Evolutionary conservation across 2,113 vertebrate genomes (phyloP).

Genomic region (Cavia porcellus): DNA sequence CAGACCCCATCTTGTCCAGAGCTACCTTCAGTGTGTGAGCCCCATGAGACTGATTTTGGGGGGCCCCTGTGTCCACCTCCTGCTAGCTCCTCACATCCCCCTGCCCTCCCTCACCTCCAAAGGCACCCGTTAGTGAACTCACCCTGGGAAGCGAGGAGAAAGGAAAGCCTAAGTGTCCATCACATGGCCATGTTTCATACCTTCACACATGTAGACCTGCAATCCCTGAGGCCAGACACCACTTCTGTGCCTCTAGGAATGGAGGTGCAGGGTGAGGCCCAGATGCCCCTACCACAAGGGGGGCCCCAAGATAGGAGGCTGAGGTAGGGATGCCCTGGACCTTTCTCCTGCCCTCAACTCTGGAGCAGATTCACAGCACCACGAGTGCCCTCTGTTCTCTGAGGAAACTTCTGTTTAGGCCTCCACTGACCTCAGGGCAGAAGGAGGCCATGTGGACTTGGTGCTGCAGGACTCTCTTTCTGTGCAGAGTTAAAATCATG

Average conservation of each 20-base stretch:
- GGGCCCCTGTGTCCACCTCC: neutral
- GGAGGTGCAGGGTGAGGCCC: neutral
- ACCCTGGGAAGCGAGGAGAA: neutral
- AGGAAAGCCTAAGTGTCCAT: fast-evolving
- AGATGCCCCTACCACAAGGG: neutral
- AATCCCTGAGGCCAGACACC: no score
- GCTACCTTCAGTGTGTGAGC: neutral
- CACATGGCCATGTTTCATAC: fast-evolving
- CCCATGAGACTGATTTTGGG: no score
- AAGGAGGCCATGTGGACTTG: fast-evolving
- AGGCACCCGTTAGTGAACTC: neutral
- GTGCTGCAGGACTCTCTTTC: neutral
- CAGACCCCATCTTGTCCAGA: neutral
- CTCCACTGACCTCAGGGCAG: neutral
- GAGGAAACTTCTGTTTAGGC: neutral
- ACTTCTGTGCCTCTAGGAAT: neutral
- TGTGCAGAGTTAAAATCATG: neutral
- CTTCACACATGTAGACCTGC: neutral
- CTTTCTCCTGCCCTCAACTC: neutral
- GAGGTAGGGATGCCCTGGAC: neutral
- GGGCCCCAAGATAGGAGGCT: neutral
- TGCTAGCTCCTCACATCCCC: neutral
- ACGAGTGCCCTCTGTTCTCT: neutral
- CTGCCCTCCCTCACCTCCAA: no score
- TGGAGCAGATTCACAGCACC: neutral